These are phyloP conservation scores for Halocaridina rubra DNA, from an alignment of 2,888 invertebrate species.

Conservation along the genomic window DNA sequence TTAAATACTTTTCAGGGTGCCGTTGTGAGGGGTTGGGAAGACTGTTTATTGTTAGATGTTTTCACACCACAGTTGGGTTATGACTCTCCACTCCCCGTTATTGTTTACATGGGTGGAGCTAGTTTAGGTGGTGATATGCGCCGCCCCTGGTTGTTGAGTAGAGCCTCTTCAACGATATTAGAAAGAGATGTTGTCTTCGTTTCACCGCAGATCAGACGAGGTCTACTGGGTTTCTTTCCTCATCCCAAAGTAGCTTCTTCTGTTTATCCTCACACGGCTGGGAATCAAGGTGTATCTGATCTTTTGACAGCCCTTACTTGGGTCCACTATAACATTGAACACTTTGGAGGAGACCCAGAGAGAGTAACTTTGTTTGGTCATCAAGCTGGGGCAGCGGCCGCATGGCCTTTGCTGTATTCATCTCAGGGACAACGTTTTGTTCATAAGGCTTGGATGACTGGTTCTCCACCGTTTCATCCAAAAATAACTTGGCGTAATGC, in stretches of 20 bases:
- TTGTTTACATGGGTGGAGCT: conserved; percentile 84
- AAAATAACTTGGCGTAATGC: conserved; percentile 48
- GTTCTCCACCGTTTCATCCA: conserved; percentile 66
- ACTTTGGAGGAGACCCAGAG: conserved; percentile 84
- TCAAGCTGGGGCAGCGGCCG: conserved; percentile 85
- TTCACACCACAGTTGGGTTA: conserved; percentile 84
- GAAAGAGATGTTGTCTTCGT: conserved; percentile 87
- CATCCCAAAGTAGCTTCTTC: conserved; percentile 68
- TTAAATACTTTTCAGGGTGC: conserved; percentile 48
- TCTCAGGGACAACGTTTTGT: conserved; percentile 76
- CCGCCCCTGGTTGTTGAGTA: conserved; percentile 30
- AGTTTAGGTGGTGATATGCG: conserved; percentile 72
- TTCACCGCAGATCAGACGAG: conserved; percentile 84
- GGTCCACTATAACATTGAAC: conserved; percentile 83
- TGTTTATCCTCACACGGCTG: conserved; percentile 80
- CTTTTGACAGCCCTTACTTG: conserved; percentile 81
- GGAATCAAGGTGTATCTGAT: conserved; percentile 88
- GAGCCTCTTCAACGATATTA: conserved; percentile 73
- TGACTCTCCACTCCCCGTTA: conserved; percentile 82
- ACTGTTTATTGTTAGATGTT: conserved; percentile 85
- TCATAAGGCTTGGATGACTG: conserved; percentile 82
- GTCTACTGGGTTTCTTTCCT: conserved; percentile 81
- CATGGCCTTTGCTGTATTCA: conserved; percentile 78
- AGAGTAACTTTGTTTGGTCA: conserved; percentile 87
- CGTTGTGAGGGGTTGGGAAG: conserved; percentile 75